These are phyloP conservation scores for Aphidius colemani DNA, from an alignment of 2,888 invertebrate species.

Conservation along the genomic window DNA sequence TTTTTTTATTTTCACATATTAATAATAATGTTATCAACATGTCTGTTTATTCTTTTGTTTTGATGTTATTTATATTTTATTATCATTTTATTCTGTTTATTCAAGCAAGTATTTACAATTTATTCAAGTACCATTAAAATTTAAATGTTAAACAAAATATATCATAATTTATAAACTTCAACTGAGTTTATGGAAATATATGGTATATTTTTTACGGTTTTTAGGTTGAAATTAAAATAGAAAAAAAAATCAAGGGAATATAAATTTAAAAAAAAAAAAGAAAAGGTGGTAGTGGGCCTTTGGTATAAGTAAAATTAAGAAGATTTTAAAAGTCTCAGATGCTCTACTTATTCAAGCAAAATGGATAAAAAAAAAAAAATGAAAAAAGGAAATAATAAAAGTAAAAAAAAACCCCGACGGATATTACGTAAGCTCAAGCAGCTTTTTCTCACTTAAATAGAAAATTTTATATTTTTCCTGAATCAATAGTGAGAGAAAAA, in stretches of 20 bases:
- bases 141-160: no score
- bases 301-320: background rate
- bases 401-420: conserved; percentile 24
- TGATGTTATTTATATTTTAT: no score
- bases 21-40: no score
- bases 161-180: no score
- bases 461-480: conserved; percentile 30
- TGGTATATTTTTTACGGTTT: background rate
- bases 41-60: no score
- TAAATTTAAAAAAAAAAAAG: background rate
- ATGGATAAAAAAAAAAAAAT: background rate
- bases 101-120: no score
- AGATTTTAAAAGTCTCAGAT: conserved; percentile 38
- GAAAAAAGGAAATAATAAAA: no score
- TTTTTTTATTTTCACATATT: no score
- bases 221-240: background rate
- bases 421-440: conserved; percentile 45
- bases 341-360: conserved; percentile 36
- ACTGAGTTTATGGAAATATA: no score
- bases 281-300: background rate
- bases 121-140: no score
- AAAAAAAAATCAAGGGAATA: background rate
- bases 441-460: conserved; percentile 36
- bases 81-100: no score
- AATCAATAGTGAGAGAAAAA: conserved; percentile 45